These are phyloP conservation scores for Camponotus vicinus DNA, from an alignment of 1,140 invertebrate genomes.

Conservation along the genomic window DNA sequence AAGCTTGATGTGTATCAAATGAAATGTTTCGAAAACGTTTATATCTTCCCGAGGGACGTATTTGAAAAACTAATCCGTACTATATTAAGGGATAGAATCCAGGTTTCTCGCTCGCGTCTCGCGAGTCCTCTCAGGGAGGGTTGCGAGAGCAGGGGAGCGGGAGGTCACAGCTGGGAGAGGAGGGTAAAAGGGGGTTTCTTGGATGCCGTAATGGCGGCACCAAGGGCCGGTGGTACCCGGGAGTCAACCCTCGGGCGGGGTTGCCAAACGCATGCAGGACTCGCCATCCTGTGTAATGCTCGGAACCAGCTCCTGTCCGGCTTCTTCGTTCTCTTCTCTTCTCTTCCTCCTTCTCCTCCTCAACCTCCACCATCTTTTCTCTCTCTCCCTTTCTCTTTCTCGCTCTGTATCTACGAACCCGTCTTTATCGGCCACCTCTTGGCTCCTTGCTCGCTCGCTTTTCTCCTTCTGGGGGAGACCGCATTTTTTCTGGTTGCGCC, in stretches of 20 bases:
- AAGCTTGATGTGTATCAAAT: conserved; percentile 5
- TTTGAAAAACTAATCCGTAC: conserved; percentile 21
- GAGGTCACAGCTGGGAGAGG: conserved; percentile 31
- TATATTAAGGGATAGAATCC: conserved; percentile 36
- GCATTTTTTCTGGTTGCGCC: conserved; percentile 81
- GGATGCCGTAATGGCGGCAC: conserved; percentile 69
- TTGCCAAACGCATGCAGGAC: conserved; percentile 63
- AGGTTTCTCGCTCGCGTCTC: conserved; percentile 28
- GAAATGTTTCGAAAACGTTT: conserved; percentile 12
- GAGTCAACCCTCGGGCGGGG: conserved; percentile 74
- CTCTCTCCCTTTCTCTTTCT: conserved; percentile 42
- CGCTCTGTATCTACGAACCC: neutral
- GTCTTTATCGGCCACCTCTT: conserved; percentile 68
- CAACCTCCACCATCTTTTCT: neutral
- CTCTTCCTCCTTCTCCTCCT: neutral
- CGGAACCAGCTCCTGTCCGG: conserved; percentile 58
- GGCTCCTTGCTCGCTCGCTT: conserved; percentile 74
- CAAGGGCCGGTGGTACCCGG: conserved; percentile 69
- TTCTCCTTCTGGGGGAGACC: conserved; percentile 70
- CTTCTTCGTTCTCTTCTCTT: conserved; percentile 65
- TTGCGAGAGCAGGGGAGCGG: conserved; percentile 16
- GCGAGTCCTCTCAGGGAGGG: conserved; percentile 47
- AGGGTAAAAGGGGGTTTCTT: conserved; percentile 51
- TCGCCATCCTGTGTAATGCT: conserved; percentile 43
- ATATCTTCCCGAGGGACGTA: neutral